Evolutionary conservation across 1,140 invertebrate species (phyloP), one percentile per base, ranked within the genome.

Genomic region (Zeugodacus cucurbitae): DNA sequence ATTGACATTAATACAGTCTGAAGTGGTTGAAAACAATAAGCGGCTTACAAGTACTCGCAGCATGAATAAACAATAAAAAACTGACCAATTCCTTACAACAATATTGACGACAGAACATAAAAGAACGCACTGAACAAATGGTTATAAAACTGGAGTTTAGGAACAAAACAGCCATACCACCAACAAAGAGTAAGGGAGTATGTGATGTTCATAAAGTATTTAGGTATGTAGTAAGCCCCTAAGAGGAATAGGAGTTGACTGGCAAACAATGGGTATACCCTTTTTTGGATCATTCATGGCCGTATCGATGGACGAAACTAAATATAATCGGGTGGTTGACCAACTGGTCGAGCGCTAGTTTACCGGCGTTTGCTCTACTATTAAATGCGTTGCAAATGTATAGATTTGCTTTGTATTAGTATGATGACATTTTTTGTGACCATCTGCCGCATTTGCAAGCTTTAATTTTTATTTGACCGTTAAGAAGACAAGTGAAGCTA

Each of bases 1-100:
- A 82, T 82, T 82, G 74, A 82, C 74, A 29, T 82, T 82, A 82
- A 82, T 82, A 41, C 26, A 82, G 74, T 82, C 74, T 37, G 48
- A 82, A 82, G 41, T 82, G 74, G 74, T 82, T 82, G 41, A 37
- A 48, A 44, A 54, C 74, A 82, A 82, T 82, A 26, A 82, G 41
- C 20, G 41, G 41, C 67, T 41, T 74, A 74, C 67, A 11, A 74
- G 22, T 41, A 17, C 34, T 74, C 67, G 67, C 14, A 82, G 29
- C 41, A 22, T 48, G 29, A 22, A 22, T 82, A n/a, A 82, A 48
- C 74, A 82, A 11, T 37, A 48, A 22, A n/a, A 82, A 48, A 82
- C 20, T 82, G 44, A 82, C n/a, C n/a, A 29, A 82, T 82, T 29
- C 22, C 74, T 29, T 8, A 26, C 17, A 22, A 82, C 8, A 78